Evolutionary conservation across 35 echinoderm and acorn worm genomes (phyloP).

Genomic region (Hemicentrotus pulcherrimus): DNA sequence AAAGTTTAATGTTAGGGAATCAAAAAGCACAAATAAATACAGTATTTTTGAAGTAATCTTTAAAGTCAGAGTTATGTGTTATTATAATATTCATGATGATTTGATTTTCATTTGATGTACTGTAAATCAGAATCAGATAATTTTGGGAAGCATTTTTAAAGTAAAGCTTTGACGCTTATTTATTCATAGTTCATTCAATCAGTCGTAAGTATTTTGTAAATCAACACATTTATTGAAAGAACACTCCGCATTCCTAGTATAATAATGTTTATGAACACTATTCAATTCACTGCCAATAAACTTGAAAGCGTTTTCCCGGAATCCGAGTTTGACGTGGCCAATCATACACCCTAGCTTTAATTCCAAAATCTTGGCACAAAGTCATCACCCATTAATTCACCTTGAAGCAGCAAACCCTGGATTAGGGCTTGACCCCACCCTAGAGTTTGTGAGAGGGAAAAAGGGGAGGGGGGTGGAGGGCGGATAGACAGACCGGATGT

Average conservation of each 20-base stretch:
- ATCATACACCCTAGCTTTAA: conserved; percentile 10
- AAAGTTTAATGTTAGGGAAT: too few species aligned
- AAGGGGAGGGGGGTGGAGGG: too few species aligned
- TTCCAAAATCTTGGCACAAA: background rate
- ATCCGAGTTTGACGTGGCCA: background rate
- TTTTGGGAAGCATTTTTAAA: background rate
- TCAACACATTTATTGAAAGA: background rate
- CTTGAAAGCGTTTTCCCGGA: background rate
- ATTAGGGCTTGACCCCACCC: background rate
- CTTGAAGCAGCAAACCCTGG: background rate
- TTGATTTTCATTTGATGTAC: background rate
- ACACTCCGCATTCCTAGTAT: background rate
- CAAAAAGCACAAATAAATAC: too few species aligned
- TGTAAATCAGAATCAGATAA: background rate
- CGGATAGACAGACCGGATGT: too few species aligned
- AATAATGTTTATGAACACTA: background rate
- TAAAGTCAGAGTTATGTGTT: too few species aligned
- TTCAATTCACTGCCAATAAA: background rate
- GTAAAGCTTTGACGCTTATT: background rate
- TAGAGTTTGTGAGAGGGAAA: background rate
- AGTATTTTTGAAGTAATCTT: too few species aligned
- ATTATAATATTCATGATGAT: background rate
- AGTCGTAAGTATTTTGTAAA: background rate
- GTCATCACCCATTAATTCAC: background rate
- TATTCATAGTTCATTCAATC: too few species aligned